phyloP scores from a whole-genome alignment of 1,140 invertebrate genomes.

The roundworm (Caenorhabditis elegans) region WBcel235 BX284606.5:13729001-13729500 shows the following conservation, averaged over 20 bases:
- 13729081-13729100: too few relatives aligned
- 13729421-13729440: not conserved
- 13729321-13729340: not conserved
- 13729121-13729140: conserved; percentile 7
- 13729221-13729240: not conserved
- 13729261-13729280: not conserved
- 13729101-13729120: not conserved
- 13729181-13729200: not conserved
- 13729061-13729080: too few relatives aligned
- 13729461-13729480: too few relatives aligned
- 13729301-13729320: too few relatives aligned
- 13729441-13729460: not conserved
- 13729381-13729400: not conserved
- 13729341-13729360: conserved; percentile 12
- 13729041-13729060: too few relatives aligned
- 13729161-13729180: conserved; percentile 6
- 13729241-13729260: conserved; percentile 1
- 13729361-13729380: conserved; percentile 9
- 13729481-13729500: too few relatives aligned
- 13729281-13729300: too few relatives aligned
- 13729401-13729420: not conserved
- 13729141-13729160: conserved; percentile 19
- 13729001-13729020: not conserved
- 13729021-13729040: conserved; percentile 1
- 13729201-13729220: not conserved